Base-by-base conservation (phyloP, 2,888 invertebrate genomes). In the Pristionchus maxplancki region DNA sequence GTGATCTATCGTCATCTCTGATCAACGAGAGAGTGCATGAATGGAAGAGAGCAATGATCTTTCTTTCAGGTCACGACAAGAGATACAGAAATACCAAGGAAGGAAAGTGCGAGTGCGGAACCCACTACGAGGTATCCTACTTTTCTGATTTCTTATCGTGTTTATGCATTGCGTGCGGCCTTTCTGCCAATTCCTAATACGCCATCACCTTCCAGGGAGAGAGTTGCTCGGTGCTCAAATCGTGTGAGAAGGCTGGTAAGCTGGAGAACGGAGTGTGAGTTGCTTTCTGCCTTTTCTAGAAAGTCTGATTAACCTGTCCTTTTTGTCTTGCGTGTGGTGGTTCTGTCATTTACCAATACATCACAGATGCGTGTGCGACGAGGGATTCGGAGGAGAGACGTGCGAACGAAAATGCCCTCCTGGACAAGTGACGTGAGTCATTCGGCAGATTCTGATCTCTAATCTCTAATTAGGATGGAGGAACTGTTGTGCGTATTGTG, bases 321-420 rank as follows among this genome's bases (percentile, higher is more conserved):
- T 6, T 85, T n/a, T 40, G 15, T 4, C 40, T 53, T 50, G 50
- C 34, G 15, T 40, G 64, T 17, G 62, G 40, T 28, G 50, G 6
- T 44, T 44, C 44, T 13, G n/a, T n/a, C 53, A 28, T 85, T 85
- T 85, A 48, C 31, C 85, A 74, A 74, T 31, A 9, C 24, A 11
- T 31, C 50, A 34, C 84, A 92, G 93, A 31, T 94, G 94, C 90
- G 88, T 91, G 62, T 94, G 94, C 89, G 89, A 89, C 6, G 93
- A 93, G 81, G 92, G 93, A 37, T 94, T 89, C 89, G 92, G 92
- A 84, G 94, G 94, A 58, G 93, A 94, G 86, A 64, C 93, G 17
- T 94, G 94, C 90, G 93, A 93, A 71, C 90, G 89, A 44, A 92
- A 92, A 78, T 94, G 94, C 88, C 91, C 90, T 34, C 91, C 91